A percentile compares a stretch with the other conserved stretches of the same genome.
phyloP scores from a whole-genome alignment of 2,797 vertebrate species.

The Gambelia wislizenii region DNA sequence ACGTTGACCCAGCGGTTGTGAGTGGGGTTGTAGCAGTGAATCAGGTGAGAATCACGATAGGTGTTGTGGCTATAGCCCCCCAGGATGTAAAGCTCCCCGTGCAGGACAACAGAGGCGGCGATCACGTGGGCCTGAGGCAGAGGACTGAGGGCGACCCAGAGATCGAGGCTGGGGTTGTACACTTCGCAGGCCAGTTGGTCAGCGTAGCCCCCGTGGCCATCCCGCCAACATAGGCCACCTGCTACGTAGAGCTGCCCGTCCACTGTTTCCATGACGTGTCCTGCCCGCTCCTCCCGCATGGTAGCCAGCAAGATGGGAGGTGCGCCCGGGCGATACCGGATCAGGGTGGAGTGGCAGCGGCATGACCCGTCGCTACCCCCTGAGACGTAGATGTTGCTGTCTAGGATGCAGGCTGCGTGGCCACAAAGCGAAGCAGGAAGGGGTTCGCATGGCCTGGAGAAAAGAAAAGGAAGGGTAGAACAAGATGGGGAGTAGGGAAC shows the following conservation, averaged over 20 bases:
- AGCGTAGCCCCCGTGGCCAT: conserved; percentile 64
- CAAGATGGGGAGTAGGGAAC: too few relatives aligned
- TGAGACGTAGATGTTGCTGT: conserved; percentile 79
- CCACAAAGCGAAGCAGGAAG: conserved; percentile 79
- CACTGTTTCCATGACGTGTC: conserved; percentile 80
- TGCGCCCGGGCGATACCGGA: conserved; percentile 75
- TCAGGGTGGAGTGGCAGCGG: conserved; percentile 72
- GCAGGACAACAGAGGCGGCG: conserved; percentile 75
- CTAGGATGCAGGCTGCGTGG: conserved; percentile 77
- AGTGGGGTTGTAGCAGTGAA: conserved; percentile 81
- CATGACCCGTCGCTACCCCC: conserved; percentile 74
- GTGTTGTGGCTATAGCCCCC: conserved; percentile 85
- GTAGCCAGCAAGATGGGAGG: conserved; percentile 72
- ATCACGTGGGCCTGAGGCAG: conserved; percentile 81
- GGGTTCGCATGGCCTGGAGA: conserved; percentile 70
- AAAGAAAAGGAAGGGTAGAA: neutral
- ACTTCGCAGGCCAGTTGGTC: conserved; percentile 81
- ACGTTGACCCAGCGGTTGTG: conserved; percentile 81
- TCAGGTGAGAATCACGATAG: conserved; percentile 79
- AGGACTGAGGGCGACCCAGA: conserved; percentile 75
- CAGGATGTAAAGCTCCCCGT: conserved; percentile 79
- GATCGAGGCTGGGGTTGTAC: conserved; percentile 73
- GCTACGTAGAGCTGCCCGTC: conserved; percentile 80
- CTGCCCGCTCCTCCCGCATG: conserved; percentile 79
- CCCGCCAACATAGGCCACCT: conserved; percentile 74